Evolutionary conservation across 2,797 vertebrate genomes (phyloP).

Genomic region (Hypotaenidia philippensis): DNA sequence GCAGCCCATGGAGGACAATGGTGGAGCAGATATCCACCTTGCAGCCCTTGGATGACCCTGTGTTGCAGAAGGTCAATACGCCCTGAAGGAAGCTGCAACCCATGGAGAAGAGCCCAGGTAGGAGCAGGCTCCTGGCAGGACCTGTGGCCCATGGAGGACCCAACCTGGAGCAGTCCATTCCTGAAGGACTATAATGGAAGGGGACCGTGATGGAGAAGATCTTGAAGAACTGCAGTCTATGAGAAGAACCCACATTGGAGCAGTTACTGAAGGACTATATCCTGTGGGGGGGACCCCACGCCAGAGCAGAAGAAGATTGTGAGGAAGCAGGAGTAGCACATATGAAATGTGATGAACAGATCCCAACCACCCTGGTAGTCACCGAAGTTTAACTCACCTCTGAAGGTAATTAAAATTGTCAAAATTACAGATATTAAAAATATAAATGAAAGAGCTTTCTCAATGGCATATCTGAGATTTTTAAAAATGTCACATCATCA

Average conservation of each 20-base stretch:
- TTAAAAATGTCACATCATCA: background rate
- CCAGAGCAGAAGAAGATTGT: background rate
- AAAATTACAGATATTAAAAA: background rate
- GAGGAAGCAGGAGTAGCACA: background rate
- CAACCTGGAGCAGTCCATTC: background rate
- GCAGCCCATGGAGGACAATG: background rate
- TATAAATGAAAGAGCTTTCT: background rate
- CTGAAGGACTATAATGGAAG: background rate
- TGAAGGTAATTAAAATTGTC: background rate
- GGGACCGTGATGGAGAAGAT: background rate
- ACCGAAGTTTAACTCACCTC: background rate
- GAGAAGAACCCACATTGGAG: background rate
- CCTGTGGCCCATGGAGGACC: background rate
- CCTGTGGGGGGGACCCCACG: fast-evolving
- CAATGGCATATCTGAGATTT: background rate
- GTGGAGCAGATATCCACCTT: background rate
- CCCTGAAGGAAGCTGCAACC: background rate
- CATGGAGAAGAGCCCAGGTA: fast-evolving
- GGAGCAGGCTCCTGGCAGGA: background rate
- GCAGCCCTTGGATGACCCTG: background rate
- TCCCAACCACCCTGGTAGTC: background rate
- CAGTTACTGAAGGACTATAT: background rate
- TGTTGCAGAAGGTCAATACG: background rate
- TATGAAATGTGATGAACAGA: background rate
- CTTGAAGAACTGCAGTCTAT: background rate